These are phyloP conservation scores for Felis catus DNA, from an alignment of 2,113 vertebrate genomes.

Conservation along the genomic window F.catus_Fca126_mat1.0 CM031428.1:47088001-47088500, in stretches of 20 bases:
- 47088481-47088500: too few species aligned
- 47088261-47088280: not conserved
- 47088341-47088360: too few species aligned
- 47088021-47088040: not conserved
- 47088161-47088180: not conserved
- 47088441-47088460: not conserved
- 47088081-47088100: not conserved
- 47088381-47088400: not conserved
- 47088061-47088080: not conserved
- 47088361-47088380: not conserved
- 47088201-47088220: not conserved
- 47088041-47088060: not conserved
- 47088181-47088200: not conserved
- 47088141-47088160: not conserved
- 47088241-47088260: fast-evolving
- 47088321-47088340: not conserved
- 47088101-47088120: not conserved
- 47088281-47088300: not conserved
- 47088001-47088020: not conserved
- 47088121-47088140: not conserved
- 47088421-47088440: not conserved
- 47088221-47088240: not conserved
- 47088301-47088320: not conserved
- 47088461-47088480: too few species aligned
- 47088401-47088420: not conserved